Evolutionary conservation across 2,113 vertebrate genomes (phyloP), one percentile per base, ranked within the genome.

Genomic region (Gymnarchus niloticus): DNA sequence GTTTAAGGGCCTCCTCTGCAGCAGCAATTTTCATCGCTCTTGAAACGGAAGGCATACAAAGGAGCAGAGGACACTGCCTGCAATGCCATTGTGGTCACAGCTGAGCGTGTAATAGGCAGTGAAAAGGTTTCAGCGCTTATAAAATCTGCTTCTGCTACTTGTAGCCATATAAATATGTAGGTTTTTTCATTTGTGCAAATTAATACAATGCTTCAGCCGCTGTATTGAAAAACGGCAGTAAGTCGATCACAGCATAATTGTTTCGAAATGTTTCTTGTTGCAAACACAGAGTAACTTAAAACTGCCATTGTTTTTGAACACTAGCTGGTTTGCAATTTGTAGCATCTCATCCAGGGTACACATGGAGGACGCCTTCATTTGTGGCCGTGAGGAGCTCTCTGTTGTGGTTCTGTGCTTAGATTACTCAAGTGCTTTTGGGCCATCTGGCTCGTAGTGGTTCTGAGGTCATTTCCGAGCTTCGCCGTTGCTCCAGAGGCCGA

Each of bases 81-180:
- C 33, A 51, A 82, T 54, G 48, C 56, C 48, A 82, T 54, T 82
- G 80, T 54, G 54, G 3, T 82, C 56, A 33, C 80, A 82, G 80
- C 51, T 82, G 80, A 56, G 51, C 12, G 48, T 54, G 80, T 82
- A 54, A 56, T 54, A 28, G 28, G 80, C 48, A 54, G 25, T 54
- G 46, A n/a, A 82, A 82, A 81, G 51, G 33, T 51, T 25, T 4
- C 33, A 51, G 25, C 48, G 49, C 25, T 51, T 56, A 19, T 33
- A 54, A 82, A 82, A n/a, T 33, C 51, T 82, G n/a, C 12, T 54
- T 82, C n/a, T 28, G 19, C n/a, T 21, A 78, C 44, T 48, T 78
- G 37, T 46, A 54, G 52, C 6, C 6, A 54, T 46, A 37, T 48
- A n/a, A 44, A 48, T 46, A 23, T 78, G 76, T 12, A 19, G 19